A percentile compares a stretch with the other conserved stretches of the same genome.
Evolutionary conservation across 2,797 vertebrate species (phyloP).

Genomic region (Atherinosoma microstoma): DNA sequence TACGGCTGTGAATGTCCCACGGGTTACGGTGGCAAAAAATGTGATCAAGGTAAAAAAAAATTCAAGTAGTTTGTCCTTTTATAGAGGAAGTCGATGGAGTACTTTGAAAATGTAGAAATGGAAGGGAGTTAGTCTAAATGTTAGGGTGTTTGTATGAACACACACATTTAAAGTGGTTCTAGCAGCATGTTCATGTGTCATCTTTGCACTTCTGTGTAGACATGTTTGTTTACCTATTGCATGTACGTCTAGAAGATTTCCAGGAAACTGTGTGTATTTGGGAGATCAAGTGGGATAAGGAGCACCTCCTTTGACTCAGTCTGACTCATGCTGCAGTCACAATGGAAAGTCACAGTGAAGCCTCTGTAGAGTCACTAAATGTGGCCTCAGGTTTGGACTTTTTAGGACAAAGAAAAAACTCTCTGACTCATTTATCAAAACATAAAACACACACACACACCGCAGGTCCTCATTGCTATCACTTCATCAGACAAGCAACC

Average conservation of each 20-base stretch:
- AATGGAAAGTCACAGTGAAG: slow-evolving; percentile 28
- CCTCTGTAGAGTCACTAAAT: slow-evolving; percentile 29
- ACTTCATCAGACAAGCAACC: background rate
- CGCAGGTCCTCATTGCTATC: background rate
- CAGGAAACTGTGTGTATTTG: slow-evolving; percentile 34
- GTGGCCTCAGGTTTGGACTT: slow-evolving; percentile 47
- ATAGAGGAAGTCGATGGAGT: fast-evolving
- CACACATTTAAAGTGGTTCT: background rate
- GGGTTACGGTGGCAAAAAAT: slow-evolving; percentile 93
- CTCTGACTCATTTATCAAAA: slow-evolving; percentile 38
- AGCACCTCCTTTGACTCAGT: slow-evolving; percentile 47
- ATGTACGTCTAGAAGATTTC: slow-evolving; percentile 20
- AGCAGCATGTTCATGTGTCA: slow-evolving; percentile 5
- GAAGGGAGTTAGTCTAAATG: background rate
- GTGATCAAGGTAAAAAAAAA: slow-evolving; percentile 89
- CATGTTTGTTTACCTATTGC: slow-evolving; percentile 4
- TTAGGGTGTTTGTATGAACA: background rate
- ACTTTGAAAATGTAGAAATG: background rate
- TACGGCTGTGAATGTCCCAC: slow-evolving; percentile 90
- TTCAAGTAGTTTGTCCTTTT: background rate
- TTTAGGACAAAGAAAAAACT: slow-evolving; percentile 33
- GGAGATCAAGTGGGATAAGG: slow-evolving; percentile 47
- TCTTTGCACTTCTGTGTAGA: background rate
- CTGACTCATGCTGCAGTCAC: slow-evolving; percentile 58
- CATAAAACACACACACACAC: slow-evolving; percentile 18